Base-by-base conservation (phyloP, 2,113 vertebrate species). In the Pedetes capensis region DNA sequence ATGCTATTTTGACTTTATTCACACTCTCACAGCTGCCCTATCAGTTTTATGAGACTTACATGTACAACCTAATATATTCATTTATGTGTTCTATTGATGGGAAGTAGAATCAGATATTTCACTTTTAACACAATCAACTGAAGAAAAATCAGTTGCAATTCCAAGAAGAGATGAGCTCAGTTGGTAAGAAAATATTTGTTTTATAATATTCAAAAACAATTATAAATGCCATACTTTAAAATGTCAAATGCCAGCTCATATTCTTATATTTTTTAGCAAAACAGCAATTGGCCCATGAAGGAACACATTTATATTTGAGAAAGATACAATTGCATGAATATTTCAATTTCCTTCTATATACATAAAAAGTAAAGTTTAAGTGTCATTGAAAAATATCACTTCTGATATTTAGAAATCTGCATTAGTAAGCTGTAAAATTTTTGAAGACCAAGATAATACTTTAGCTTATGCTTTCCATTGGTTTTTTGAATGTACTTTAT, bases 151-250 rank as follows among this genome's bases (percentile, higher is more conserved):
- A 55, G n/a, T 51, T 63, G 47, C 87, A 63, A 95, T 97, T 96
- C 95, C 89, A 93, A 96, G 92, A 71, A 96, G 87, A 97, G 90
- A 95, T 93, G 0, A 96, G 96, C 72, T 95, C 59, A 90, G 57
- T 79, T 44, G 95, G 34, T n/a, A 92, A 93, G 53, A 17, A 94
- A 97, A 97, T 95, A 68, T 89, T 95, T 80, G 27, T 95, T 97
- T 96, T 96, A 49, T 13, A 90, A 53, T 92, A 55, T 89, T n/a
- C 39, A 89, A 61, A 79, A 8, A 95, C n/a, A 55, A 93, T 89
- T 95, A 96, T 96, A 64, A 85, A 75, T 68, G 84, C 47, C 3
- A 49, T 72, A 53, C 32, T 78, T 0, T 85, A 92, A 8, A 25
- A 91, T 68, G 32, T 44, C 0, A 17, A 79, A 69, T 81, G 39